Evolutionary conservation across 1,140 invertebrate genomes (phyloP), one percentile per base, ranked within the genome.

Genomic region (Archivesica marissinica): DNA sequence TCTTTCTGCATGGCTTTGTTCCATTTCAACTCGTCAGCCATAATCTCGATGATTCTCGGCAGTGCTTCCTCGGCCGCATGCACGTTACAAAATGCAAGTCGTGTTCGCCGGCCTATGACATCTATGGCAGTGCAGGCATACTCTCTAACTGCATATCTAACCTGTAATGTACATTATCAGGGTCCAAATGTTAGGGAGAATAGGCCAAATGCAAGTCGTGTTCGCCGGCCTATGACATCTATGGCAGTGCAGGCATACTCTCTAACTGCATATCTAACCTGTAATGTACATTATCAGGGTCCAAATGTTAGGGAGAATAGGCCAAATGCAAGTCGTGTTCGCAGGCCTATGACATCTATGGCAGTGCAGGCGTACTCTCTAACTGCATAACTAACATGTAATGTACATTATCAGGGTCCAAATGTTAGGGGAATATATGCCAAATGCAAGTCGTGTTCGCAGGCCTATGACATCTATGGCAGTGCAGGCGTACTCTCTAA

Each of bases 1-100:
- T 92, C 91, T 93, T 94, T 87, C 64, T 93, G 84, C 95, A 94
- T 96, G 95, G 94, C 95, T 68, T 97, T 96, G 44, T 95, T 96
- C 99, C 99, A 99, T 70, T 97, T 96, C 20, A 99, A 95, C 94
- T 99, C 99, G 91, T 99, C 97, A 0, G 96, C 97, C 98, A 99
- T 99, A 77, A 99, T 99, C 82, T 98, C 96, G 52, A 99, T 96
- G 87, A 99, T 97, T 44, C 94, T 95, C 0, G 98, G 98, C 41
- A 99, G 94, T 13, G 98, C 98, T 95, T 99, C 99, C 92, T 98
- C 96, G 0, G 99, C 98, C 0, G 99, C 99, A 95, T 95, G 93
- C 2, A 98, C 98, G 93, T 99, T 99, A 68, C 99, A 95, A 94
- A 99, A 99, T 11, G 99, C 97, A 35, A 99, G 95, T 64, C 99